Evolutionary conservation across 2,797 vertebrate genomes (phyloP).

Genomic region (Smutsia gigantea): DNA sequence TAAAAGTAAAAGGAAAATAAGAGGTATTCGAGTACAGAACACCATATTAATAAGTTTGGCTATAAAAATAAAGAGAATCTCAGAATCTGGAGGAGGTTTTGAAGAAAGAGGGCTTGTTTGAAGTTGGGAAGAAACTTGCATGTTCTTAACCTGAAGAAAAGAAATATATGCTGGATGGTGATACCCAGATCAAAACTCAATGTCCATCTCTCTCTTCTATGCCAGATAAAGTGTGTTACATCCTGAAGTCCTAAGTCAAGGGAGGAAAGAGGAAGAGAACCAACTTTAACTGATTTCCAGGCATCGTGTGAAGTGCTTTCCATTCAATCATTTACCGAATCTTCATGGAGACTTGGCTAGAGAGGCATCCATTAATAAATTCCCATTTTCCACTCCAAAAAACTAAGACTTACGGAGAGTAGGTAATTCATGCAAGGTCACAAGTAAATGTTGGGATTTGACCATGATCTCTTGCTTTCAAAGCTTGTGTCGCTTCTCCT

Average conservation of each 20-base stretch:
- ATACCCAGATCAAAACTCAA: not conserved
- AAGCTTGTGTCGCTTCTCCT: not conserved
- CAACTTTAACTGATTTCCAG: not conserved
- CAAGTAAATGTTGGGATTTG: not conserved
- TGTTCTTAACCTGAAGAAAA: constrained; percentile 23
- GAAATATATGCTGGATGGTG: not conserved
- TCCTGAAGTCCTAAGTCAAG: not conserved
- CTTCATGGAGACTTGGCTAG: not conserved
- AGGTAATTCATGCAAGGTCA: not conserved
- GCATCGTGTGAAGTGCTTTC: not conserved
- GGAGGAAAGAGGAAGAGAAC: not conserved
- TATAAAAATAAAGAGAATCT: not conserved
- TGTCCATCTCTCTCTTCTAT: not conserved
- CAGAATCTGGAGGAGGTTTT: not conserved
- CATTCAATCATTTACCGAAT: not conserved
- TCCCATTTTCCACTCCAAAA: not conserved
- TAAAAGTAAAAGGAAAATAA: constrained; percentile 28
- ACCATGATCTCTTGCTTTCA: not conserved
- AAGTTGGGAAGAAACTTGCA: not conserved
- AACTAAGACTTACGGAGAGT: not conserved
- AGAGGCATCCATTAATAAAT: not conserved
- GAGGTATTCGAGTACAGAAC: not conserved
- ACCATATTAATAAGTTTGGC: not conserved
- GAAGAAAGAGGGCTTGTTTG: not conserved
- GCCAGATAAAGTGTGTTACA: not conserved